Evolutionary conservation across 2,797 vertebrate species (phyloP).

Genomic region (Echiichthys vipera): DNA sequence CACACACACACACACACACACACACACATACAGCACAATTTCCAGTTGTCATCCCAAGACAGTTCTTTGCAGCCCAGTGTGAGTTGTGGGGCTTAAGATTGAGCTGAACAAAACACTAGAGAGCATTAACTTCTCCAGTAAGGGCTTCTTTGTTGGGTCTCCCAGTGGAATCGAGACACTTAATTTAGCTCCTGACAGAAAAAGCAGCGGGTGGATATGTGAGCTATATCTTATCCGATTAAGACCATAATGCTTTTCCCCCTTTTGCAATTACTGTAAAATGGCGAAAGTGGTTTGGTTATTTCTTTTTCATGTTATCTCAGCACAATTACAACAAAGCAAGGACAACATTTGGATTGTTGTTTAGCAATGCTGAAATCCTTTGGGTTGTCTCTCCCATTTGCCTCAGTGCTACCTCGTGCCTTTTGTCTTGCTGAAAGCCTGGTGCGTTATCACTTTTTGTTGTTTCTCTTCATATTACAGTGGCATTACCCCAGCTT

Average conservation of each 20-base stretch:
- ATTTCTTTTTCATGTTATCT: slow-evolving; percentile 45
- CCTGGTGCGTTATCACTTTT: slow-evolving; percentile 31
- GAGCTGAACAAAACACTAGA: slow-evolving; percentile 74
- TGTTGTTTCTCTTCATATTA: slow-evolving; percentile 33
- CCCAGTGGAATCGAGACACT: slow-evolving; percentile 71
- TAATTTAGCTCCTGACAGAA: slow-evolving; percentile 76
- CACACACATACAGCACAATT: slow-evolving; percentile 29
- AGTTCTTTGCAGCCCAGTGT: slow-evolving; percentile 63
- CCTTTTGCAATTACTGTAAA: slow-evolving; percentile 64
- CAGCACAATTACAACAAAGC: slow-evolving; percentile 19
- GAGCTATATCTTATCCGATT: slow-evolving; percentile 68
- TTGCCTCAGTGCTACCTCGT: slow-evolving; percentile 15
- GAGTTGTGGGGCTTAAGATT: slow-evolving; percentile 74
- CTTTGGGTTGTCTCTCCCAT: slow-evolving; percentile 17
- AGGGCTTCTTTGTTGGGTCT: slow-evolving; percentile 62
- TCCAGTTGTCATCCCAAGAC: slow-evolving; percentile 64
- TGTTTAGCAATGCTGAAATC: slow-evolving; percentile 39
- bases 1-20: slow-evolving; percentile 18
- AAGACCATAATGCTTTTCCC: slow-evolving; percentile 59
- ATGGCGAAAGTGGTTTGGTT: slow-evolving; percentile 44
- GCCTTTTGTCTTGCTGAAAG: slow-evolving; percentile 49
- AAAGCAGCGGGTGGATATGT: slow-evolving; percentile 53
- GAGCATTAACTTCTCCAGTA: slow-evolving; percentile 73
- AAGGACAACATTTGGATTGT: slow-evolving; percentile 31
- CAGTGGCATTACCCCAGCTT: slow-evolving; percentile 41